phyloP scores from a whole-genome alignment of 2,113 vertebrate species.

The Pelobates fuscus region DNA sequence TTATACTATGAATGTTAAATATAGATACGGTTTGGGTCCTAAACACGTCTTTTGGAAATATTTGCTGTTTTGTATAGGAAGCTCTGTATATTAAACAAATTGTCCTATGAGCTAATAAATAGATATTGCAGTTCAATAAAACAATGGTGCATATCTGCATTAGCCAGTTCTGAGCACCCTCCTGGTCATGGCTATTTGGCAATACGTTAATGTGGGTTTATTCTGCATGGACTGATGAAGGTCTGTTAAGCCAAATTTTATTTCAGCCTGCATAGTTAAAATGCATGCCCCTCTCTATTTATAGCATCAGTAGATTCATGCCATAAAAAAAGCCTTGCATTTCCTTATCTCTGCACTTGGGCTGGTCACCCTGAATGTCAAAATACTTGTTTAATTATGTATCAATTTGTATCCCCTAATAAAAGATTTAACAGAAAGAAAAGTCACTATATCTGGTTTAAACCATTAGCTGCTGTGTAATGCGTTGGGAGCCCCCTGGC shows the following conservation, averaged over 20 bases:
- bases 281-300: conserved; percentile 41
- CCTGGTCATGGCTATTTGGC: conserved; percentile 16
- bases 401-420: no score
- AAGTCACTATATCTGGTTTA: no score
- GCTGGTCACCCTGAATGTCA: conserved; percentile 3
- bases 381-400: not conserved
- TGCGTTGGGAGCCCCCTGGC: no score
- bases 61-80: no score
- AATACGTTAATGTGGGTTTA: not conserved
- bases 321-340: conserved; percentile 22
- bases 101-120: not conserved
- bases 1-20: no score
- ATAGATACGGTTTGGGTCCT: no score
- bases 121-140: not conserved
- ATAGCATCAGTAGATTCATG: conserved; percentile 33
- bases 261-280: conserved; percentile 51
- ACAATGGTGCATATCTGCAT: not conserved
- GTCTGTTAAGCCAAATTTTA: conserved; percentile 45
- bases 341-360: conserved; percentile 17
- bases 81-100: no score
- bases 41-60: no score
- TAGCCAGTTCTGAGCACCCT: not conserved
- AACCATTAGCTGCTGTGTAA: no score
- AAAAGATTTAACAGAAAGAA: no score
- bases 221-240: conserved; percentile 4